Percentiles rank a stretch among this genome's conserved stretches.
phyloP scores from a whole-genome alignment of 2,888 invertebrate genomes.

The Diaperis boleti region DNA sequence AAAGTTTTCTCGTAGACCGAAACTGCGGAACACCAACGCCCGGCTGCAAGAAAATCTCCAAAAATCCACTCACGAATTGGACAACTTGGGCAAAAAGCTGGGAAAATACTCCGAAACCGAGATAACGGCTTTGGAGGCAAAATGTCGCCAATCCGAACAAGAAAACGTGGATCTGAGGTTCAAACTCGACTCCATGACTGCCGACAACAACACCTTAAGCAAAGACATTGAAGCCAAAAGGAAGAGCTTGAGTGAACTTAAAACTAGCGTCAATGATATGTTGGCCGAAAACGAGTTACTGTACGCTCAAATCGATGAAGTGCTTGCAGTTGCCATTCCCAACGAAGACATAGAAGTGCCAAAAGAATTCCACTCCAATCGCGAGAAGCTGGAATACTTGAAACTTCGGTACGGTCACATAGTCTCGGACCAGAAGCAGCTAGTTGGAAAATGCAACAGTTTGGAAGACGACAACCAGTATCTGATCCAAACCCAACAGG shows the following conservation, averaged over 20 bases:
- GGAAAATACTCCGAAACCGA: conserved; percentile 31
- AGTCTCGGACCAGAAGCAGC: conserved; percentile 45
- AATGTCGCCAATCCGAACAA: conserved; percentile 1
- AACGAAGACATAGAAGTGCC: conserved; percentile 58
- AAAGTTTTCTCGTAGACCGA: too few relatives aligned
- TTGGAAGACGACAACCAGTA: conserved; percentile 44
- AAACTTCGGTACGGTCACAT: conserved; percentile 51
- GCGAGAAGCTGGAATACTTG: conserved; percentile 56
- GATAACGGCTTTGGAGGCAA: background rate
- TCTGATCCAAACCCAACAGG: conserved; percentile 43
- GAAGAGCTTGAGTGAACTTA: conserved; percentile 50
- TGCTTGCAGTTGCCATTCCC: conserved; percentile 52
- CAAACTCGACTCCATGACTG: conserved; percentile 8
- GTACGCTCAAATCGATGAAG: conserved; percentile 55
- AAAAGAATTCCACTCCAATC: conserved; percentile 55
- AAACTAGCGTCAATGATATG: conserved; percentile 49
- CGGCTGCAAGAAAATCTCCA: conserved; percentile 52
- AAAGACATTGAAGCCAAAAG: conserved; percentile 50
- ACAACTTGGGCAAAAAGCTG: conserved; percentile 47
- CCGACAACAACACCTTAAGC: conserved; percentile 10
- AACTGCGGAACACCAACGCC: conserved; percentile 48
- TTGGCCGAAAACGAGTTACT: conserved; percentile 55
- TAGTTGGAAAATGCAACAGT: conserved; percentile 41
- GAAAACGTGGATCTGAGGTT: conserved; percentile 38
- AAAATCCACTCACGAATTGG: conserved; percentile 47